Percentiles rank a stretch among this genome's conserved stretches.
Evolutionary conservation across 1,140 invertebrate species (phyloP).

Genomic region (Schlechtendalia chinensis): DNA sequence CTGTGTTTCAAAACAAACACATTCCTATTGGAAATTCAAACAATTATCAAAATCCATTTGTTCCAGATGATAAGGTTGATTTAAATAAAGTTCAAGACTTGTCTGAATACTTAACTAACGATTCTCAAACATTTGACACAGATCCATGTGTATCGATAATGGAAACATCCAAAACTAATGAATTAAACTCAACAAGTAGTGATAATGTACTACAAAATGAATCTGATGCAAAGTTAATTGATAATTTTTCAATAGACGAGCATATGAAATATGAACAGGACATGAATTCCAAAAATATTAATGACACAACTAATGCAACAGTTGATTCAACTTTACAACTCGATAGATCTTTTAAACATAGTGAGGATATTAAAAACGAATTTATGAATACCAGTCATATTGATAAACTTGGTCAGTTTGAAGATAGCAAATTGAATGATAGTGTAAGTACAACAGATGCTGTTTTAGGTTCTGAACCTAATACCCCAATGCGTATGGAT

Average conservation of each 20-base stretch:
- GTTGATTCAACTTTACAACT: slow-evolving; percentile 3
- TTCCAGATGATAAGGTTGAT: background rate
- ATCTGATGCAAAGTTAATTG: background rate
- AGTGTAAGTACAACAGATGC: slow-evolving; percentile 40
- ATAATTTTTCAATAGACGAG: background rate
- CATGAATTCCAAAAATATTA: slow-evolving; percentile 31
- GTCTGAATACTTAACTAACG: slow-evolving; percentile 6
- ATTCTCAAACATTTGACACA: background rate
- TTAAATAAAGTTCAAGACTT: slow-evolving; percentile 37
- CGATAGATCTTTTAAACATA: slow-evolving; percentile 1
- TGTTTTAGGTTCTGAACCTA: slow-evolving; percentile 30
- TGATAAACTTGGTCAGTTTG: slow-evolving; percentile 4
- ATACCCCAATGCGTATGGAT: slow-evolving; percentile 41
- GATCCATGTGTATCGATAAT: slow-evolving; percentile 2
- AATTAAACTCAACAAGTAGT: background rate
- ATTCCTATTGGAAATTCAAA: slow-evolving; percentile 9
- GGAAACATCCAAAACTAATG: slow-evolving; percentile 3
- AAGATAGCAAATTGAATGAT: slow-evolving; percentile 32
- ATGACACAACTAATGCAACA: slow-evolving; percentile 19
- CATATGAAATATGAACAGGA: slow-evolving; percentile 9
- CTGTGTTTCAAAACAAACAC: background rate
- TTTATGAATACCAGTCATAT: background rate
- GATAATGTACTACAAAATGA: background rate
- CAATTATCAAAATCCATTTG: slow-evolving; percentile 13
- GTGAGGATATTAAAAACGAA: slow-evolving; percentile 26